These are phyloP conservation scores for Drosophila oshimai DNA, from an alignment of 1,140 invertebrate genomes.

Conservation along the genomic window DNA sequence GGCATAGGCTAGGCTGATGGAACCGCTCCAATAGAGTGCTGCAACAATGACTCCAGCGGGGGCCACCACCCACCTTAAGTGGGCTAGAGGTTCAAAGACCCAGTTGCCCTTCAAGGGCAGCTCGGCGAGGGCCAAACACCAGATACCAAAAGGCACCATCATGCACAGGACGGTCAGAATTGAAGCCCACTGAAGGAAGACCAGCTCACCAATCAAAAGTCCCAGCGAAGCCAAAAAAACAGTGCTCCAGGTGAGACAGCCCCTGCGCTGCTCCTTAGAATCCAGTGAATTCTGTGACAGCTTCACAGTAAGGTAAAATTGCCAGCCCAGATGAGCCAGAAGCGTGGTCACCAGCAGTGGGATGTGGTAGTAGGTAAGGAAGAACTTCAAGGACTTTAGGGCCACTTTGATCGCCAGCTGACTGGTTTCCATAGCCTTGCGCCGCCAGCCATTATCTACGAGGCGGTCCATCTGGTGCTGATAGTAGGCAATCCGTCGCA, in stretches of 20 bases:
- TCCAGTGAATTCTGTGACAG: neutral
- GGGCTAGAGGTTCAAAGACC: neutral
- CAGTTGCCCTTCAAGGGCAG: neutral
- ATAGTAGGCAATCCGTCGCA: conserved; percentile 6
- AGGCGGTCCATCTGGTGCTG: neutral
- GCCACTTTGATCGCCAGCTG: conserved; percentile 43
- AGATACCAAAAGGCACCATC: conserved; percentile 56
- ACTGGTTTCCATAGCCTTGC: conserved; percentile 22
- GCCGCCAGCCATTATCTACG: neutral
- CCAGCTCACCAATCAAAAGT: conserved; percentile 6
- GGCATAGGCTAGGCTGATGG: conserved; percentile 35
- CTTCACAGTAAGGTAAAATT: conserved; percentile 67
- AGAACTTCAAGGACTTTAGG: conserved; percentile 87
- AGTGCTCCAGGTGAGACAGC: neutral
- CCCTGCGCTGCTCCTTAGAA: neutral
- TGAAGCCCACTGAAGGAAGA: conserved; percentile 44
- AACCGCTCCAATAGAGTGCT: conserved; percentile 17
- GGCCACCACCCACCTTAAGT: conserved; percentile 29
- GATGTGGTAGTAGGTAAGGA: conserved; percentile 89
- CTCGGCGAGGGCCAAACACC: conserved; percentile 40
- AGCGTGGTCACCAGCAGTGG: conserved; percentile 85
- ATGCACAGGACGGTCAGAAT: conserved; percentile 45
- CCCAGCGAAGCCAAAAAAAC: conserved; percentile 5
- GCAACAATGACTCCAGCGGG: conserved; percentile 59
- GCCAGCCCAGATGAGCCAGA: conserved; percentile 87